Evolutionary conservation across 2,888 invertebrate genomes (phyloP).

Genomic region (Melangyna quadrimaculata): DNA sequence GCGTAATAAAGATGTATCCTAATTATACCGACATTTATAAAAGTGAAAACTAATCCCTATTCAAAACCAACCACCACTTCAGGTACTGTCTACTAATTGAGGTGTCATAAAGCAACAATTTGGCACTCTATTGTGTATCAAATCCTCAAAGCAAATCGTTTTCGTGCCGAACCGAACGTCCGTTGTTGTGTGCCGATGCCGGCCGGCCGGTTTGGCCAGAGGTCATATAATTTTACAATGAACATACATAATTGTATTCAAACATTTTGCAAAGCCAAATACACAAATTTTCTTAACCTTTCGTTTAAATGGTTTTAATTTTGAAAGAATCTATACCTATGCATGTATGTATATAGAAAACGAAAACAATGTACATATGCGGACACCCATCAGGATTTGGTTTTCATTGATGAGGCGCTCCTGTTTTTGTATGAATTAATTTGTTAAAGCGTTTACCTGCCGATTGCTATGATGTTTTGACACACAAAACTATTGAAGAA

Average conservation of each 20-base stretch:
- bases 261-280: neutral
- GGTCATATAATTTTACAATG: constrained; percentile 1
- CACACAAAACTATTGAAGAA: constrained; percentile 3
- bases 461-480: constrained; percentile 3
- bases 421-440: constrained; percentile 36
- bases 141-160: constrained; percentile 30
- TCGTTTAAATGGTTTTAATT: neutral
- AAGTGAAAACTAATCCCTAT: constrained; percentile 2
- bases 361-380: constrained; percentile 2
- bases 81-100: constrained; percentile 54
- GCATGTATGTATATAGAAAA: neutral
- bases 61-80: constrained; percentile 32
- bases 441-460: neutral
- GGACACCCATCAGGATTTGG: neutral
- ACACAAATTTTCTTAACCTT: neutral
- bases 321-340: neutral
- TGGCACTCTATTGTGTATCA: constrained; percentile 19
- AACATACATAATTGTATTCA: constrained; percentile 6
- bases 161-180: neutral
- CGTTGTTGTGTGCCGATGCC: too few species aligned
- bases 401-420: constrained; percentile 62
- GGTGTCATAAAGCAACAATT: constrained; percentile 59
- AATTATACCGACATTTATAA: constrained; percentile 10
- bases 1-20: constrained; percentile 36
- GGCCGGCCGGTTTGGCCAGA: constrained; percentile 3